Evolutionary conservation across 2,888 invertebrate species (phyloP).

Genomic region (Oconnorella tubifera): DNA sequence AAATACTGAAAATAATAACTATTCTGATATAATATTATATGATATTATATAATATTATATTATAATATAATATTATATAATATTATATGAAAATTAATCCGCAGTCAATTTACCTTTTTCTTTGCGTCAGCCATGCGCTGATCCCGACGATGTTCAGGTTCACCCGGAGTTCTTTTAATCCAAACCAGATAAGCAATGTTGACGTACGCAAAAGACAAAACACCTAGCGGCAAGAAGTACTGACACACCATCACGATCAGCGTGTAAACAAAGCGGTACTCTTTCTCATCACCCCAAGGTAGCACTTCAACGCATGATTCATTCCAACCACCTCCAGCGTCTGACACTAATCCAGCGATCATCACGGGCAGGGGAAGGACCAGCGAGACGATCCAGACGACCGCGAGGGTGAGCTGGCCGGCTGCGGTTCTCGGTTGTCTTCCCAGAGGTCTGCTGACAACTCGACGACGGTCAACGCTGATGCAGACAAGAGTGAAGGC

Average conservation of each 20-base stretch:
- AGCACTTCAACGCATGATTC: constrained; percentile 5
- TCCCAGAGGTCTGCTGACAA: constrained; percentile 82
- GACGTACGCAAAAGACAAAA: constrained; percentile 79
- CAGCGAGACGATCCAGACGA: constrained; percentile 73
- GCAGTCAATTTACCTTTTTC: constrained; percentile 85
- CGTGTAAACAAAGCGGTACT: constrained; percentile 64
- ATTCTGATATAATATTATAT: too few relatives aligned
- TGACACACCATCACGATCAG: constrained; percentile 75
- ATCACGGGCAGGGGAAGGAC: constrained; percentile 77
- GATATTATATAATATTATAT: too few relatives aligned
- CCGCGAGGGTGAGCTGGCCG: constrained; percentile 64
- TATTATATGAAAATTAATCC: too few relatives aligned
- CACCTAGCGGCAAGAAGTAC: constrained; percentile 76
- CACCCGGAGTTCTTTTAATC: constrained; percentile 82
- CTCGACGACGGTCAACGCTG: constrained; percentile 82
- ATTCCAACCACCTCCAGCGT: background rate
- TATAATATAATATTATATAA: too few relatives aligned
- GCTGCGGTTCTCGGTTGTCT: constrained; percentile 7
- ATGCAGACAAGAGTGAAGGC: constrained; percentile 87
- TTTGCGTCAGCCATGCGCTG: constrained; percentile 79
- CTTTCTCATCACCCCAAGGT: background rate
- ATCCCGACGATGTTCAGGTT: constrained; percentile 79
- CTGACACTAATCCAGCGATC: constrained; percentile 59
- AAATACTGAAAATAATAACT: too few relatives aligned
- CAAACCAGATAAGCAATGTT: constrained; percentile 83